Evolutionary conservation across 2,888 invertebrate species (phyloP).

Genomic region (Microchrysa polita): DNA sequence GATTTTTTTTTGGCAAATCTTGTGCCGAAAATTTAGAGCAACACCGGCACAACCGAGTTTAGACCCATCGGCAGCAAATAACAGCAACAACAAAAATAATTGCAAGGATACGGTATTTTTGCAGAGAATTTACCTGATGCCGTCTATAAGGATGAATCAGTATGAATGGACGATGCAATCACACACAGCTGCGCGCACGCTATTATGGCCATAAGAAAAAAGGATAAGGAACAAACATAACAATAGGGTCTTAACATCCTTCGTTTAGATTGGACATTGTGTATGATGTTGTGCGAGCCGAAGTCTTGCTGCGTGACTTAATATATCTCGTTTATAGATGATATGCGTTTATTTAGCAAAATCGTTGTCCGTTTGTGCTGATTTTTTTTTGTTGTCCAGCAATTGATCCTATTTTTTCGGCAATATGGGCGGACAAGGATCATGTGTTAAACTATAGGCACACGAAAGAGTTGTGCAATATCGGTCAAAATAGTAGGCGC

Average conservation of each 20-base stretch:
- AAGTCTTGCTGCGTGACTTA: constrained; percentile 38
- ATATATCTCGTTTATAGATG: constrained; percentile 30
- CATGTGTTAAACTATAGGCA: too few relatives aligned
- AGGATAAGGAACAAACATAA: constrained; percentile 43
- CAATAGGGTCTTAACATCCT: constrained; percentile 45
- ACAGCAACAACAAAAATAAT: neutral
- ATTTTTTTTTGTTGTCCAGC: too few relatives aligned
- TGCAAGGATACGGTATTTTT: neutral
- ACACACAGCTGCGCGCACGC: constrained; percentile 47
- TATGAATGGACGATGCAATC: constrained; percentile 27
- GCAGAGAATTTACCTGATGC: constrained; percentile 33
- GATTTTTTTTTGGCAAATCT: constrained; percentile 23
- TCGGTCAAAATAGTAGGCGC: too few relatives aligned
- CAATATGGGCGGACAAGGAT: too few relatives aligned
- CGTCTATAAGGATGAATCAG: constrained; percentile 16
- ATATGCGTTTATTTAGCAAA: neutral
- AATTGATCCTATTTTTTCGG: too few relatives aligned
- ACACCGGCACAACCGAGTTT: neutral
- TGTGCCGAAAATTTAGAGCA: constrained; percentile 24
- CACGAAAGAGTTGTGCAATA: too few relatives aligned
- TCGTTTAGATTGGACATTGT: constrained; percentile 47
- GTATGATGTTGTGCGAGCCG: constrained; percentile 43
- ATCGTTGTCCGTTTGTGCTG: neutral
- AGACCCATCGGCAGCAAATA: neutral
- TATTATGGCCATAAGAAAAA: neutral